These are phyloP conservation scores for Chloromyia formosa DNA, from an alignment of 2,888 invertebrate genomes.

Conservation along the genomic window DNA sequence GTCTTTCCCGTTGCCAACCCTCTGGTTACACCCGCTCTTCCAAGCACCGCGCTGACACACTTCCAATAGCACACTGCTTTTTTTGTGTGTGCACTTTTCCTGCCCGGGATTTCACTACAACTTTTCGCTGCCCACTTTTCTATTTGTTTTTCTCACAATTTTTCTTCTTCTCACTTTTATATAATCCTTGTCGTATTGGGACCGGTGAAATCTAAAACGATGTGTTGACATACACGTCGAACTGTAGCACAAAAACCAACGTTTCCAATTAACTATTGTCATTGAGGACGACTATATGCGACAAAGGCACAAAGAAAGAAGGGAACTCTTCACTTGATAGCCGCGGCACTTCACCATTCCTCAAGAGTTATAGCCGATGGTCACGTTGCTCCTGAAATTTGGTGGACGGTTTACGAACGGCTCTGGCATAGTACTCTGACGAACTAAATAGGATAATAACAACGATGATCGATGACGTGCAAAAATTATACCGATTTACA, in stretches of 20 bases:
- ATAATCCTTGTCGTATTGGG: slow-evolving; percentile 19
- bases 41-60: slow-evolving; percentile 30
- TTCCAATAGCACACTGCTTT: slow-evolving; percentile 26
- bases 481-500: background rate
- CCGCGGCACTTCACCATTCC: slow-evolving; percentile 6
- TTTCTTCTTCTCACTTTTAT: slow-evolving; percentile 12
- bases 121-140: background rate
- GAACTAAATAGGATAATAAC: slow-evolving; percentile 1
- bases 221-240: slow-evolving; percentile 19
- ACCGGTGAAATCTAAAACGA: background rate
- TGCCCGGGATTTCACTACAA: slow-evolving; percentile 32
- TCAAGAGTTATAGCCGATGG: no score
- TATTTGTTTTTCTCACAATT: background rate
- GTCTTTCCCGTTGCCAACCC: background rate
- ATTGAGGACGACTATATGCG: background rate
- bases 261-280: no score
- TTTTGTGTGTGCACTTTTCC: slow-evolving; percentile 10
- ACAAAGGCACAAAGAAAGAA: slow-evolving; percentile 12
- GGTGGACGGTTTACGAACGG: background rate
- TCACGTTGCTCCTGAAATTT: background rate
- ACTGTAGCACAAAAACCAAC: no score
- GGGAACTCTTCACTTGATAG: background rate
- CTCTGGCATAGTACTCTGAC: background rate
- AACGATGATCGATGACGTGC: background rate
- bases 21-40: slow-evolving; percentile 7